phyloP scores from a whole-genome alignment of 2,888 invertebrate species.

The Leucophora obtusa region DNA sequence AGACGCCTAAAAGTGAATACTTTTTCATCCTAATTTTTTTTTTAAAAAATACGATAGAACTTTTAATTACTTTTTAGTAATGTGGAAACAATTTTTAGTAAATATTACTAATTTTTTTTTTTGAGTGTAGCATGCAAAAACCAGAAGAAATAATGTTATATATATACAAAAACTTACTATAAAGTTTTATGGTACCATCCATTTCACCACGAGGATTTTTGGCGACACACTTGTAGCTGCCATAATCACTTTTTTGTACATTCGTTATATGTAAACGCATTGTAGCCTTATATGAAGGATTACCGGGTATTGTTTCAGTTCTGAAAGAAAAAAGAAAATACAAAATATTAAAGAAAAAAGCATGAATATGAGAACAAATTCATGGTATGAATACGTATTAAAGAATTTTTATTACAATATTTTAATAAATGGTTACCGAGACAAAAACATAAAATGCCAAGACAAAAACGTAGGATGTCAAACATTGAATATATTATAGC shows the following conservation, averaged over 20 bases:
- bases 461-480: constrained; percentile 8
- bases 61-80: no score
- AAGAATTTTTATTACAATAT: constrained; percentile 5
- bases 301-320: constrained; percentile 85
- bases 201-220: constrained; percentile 95
- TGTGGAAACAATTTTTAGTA: no score
- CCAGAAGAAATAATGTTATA: neutral
- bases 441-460: constrained; percentile 1
- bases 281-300: constrained; percentile 90
- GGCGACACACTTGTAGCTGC: constrained; percentile 91
- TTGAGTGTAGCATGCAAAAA: no score
- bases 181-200: constrained; percentile 91
- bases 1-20: no score
- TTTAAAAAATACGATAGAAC: no score
- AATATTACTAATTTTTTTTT: constrained; percentile 2
- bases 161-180: constrained; percentile 85
- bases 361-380: constrained; percentile 30
- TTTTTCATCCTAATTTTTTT: no score
- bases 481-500: constrained; percentile 3
- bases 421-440: neutral
- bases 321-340: constrained; percentile 67
- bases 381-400: constrained; percentile 27
- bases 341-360: constrained; percentile 14
- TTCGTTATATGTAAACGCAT: constrained; percentile 91
- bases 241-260: constrained; percentile 89